A percentile compares a stretch with the other conserved stretches of the same genome.
phyloP scores from a whole-genome alignment of 2,888 invertebrate genomes.

The Athrips mouffetella region DNA sequence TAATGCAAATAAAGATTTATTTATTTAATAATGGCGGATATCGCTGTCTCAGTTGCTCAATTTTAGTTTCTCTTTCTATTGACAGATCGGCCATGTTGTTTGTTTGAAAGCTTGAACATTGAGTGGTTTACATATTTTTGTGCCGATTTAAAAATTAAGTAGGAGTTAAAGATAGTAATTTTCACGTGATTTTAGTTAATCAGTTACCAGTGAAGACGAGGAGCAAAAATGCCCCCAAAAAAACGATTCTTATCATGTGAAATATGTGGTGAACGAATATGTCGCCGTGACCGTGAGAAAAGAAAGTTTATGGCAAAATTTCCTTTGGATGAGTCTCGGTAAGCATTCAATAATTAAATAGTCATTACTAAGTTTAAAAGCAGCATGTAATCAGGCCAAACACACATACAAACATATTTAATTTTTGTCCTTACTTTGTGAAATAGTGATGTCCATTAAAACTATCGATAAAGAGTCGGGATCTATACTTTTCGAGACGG shows the following conservation, averaged over 20 bases:
- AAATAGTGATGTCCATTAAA: constrained; percentile 1
- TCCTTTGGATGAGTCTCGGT: constrained; percentile 10
- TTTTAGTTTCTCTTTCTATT: not conserved
- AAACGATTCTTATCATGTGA: constrained; percentile 14
- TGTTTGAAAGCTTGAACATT: not conserved
- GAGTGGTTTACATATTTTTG: not conserved
- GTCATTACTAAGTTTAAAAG: not conserved
- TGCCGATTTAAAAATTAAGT: not conserved
- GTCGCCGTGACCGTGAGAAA: constrained; percentile 7
- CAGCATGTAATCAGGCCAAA: not conserved
- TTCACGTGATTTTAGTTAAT: not conserved
- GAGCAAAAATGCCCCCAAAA: constrained; percentile 15
- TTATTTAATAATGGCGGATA: no score
- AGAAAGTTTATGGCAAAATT: constrained; percentile 15
- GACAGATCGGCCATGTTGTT: not conserved
- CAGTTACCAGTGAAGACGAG: constrained; percentile 2
- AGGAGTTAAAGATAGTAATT: not conserved
- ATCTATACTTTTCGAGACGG: not conserved
- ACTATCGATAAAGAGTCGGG: constrained; percentile 4
- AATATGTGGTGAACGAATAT: constrained; percentile 13
- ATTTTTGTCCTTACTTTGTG: not conserved
- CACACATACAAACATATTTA: not conserved
- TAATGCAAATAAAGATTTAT: no score
- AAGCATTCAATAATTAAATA: not conserved
- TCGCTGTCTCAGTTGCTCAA: not conserved